Base-by-base conservation (phyloP, 2,113 vertebrate species). In the Pseudorectes ferrugineus region DNA sequence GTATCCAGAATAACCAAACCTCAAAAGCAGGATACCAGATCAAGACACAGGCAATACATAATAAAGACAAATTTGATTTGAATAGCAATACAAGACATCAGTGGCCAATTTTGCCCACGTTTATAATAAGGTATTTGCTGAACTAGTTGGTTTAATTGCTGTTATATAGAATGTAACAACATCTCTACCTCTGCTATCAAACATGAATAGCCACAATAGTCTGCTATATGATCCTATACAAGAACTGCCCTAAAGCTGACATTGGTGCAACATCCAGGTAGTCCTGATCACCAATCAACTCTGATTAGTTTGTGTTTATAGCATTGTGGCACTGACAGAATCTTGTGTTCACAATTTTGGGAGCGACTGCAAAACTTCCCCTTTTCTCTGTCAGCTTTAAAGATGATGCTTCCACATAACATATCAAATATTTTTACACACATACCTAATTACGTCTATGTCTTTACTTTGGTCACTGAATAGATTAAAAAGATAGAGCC, bases 341-440 rank as follows among this genome's bases (percentile, higher is more conserved):
- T 52, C 14, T 23, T 16, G 14, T 0, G 0, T 35, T 70, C 42
- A 25, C 11, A 40, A 7, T 48, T 76, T 61, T 42, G 36, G 55
- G 7, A 77, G 7, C 0, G 1, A 55, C 23, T 71, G 17, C 38
- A 85, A 72, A 82, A 76, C 52, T 12, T 31, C 11, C 11, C 11
- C 10, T 85, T 88, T 70, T 55, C 31, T 68, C 48, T 65, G 65
- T 83, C 36, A 85, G 58, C 38, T 85, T 72, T 67, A 58, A 76
- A 46, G 43, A 79, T 3, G 4, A 40, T 36, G 25, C 31, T 88
- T 77, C 42, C 42, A 73, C 20, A 29, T 29, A 85, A 79, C 3
- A 10, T 22, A 72, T 19, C 3, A 46, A 51, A 9, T 59, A 10
- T 67, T 77, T 83, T 85, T 35, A 48, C 43, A 66, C 4, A 11